Percentiles rank a stretch among this genome's conserved stretches.
Evolutionary conservation across 2,888 invertebrate genomes (phyloP).

Genomic region (Drosophila aldrichi): DNA sequence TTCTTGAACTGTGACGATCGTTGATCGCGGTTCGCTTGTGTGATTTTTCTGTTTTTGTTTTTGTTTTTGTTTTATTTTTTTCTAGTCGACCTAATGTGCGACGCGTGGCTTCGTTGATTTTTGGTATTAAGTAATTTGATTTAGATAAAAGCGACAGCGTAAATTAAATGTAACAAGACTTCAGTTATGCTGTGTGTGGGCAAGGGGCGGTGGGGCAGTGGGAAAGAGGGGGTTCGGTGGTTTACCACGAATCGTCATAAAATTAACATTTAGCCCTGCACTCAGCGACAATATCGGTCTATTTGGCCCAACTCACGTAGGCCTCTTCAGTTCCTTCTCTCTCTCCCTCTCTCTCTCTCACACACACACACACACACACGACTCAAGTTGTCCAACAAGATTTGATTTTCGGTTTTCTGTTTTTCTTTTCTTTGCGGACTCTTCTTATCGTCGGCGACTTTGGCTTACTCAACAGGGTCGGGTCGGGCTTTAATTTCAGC

Average conservation of each 20-base stretch:
- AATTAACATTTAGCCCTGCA: conserved; percentile 18
- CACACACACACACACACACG: conserved; percentile 18
- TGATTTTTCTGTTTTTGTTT: conserved; percentile 12
- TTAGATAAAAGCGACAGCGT: conserved; percentile 20
- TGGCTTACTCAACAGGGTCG: conserved; percentile 53
- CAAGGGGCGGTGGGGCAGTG: conserved; percentile 25
- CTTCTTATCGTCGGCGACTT: conserved; percentile 44
- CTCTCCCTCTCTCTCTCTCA: conserved; percentile 11
- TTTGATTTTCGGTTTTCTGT: conserved; percentile 7
- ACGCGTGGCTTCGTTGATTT: conserved; percentile 58
- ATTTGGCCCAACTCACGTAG: conserved; percentile 58
- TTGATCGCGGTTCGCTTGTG: conserved; percentile 14
- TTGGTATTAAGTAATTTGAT: conserved; percentile 15
- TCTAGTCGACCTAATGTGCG: conserved; percentile 29
- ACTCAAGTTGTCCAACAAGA: conserved; percentile 29
- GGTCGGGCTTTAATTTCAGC: conserved; percentile 16
- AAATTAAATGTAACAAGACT: conserved; percentile 23
- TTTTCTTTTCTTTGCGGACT: conserved; percentile 1
- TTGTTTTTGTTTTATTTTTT: conserved; percentile 14
- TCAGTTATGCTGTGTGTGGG: conserved; percentile 4
- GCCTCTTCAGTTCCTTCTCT: conserved; percentile 12
- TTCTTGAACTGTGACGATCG: conserved; percentile 53
- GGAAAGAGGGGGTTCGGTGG: background rate
- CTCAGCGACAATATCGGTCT: conserved; percentile 4
- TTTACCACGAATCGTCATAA: conserved; percentile 10